phyloP scores from a whole-genome alignment of 2,113 vertebrate genomes.

The Verasper variegatus region DNA sequence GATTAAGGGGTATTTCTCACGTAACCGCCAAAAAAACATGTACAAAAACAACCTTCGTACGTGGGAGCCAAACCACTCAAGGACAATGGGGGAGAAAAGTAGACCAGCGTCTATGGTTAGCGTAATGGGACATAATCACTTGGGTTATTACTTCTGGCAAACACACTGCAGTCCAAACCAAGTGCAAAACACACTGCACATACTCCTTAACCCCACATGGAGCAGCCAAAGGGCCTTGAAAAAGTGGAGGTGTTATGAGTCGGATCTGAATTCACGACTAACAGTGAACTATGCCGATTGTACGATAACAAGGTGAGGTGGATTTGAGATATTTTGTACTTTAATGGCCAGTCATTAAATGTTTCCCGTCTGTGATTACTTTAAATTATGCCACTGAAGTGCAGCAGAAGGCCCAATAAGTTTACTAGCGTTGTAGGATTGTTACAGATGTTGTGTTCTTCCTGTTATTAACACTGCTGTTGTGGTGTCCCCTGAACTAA shows the following conservation, averaged over 20 bases:
- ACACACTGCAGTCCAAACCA: constrained; percentile 10
- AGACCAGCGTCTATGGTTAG: constrained; percentile 48
- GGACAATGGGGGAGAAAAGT: constrained; percentile 61
- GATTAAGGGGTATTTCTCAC: constrained; percentile 63
- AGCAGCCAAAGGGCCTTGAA: constrained; percentile 36
- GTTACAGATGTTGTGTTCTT: constrained; percentile 3
- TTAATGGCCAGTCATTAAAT: constrained; percentile 38
- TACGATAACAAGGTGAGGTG: constrained; percentile 50
- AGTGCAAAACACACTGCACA: constrained; percentile 26
- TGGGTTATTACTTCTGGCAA: constrained; percentile 54
- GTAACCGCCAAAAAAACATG: constrained; percentile 20
- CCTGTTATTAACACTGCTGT: constrained; percentile 9
- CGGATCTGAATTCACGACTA: constrained; percentile 52
- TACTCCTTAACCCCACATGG: constrained; percentile 33
- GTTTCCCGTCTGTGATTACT: constrained; percentile 28
- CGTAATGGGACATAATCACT: constrained; percentile 66
- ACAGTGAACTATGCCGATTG: constrained; percentile 43
- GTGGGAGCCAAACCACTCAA: constrained; percentile 67
- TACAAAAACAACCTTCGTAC: constrained; percentile 63
- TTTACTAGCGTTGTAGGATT: background rate
- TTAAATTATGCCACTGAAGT: constrained; percentile 15
- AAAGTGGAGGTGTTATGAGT: constrained; percentile 57
- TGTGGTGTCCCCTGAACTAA: constrained; percentile 40
- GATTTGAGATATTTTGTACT: constrained; percentile 44
- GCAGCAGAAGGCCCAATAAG: background rate